Conservation (phyloP, 2,113 vertebrate species). For the Syrrhaptes paradoxus region DNA sequence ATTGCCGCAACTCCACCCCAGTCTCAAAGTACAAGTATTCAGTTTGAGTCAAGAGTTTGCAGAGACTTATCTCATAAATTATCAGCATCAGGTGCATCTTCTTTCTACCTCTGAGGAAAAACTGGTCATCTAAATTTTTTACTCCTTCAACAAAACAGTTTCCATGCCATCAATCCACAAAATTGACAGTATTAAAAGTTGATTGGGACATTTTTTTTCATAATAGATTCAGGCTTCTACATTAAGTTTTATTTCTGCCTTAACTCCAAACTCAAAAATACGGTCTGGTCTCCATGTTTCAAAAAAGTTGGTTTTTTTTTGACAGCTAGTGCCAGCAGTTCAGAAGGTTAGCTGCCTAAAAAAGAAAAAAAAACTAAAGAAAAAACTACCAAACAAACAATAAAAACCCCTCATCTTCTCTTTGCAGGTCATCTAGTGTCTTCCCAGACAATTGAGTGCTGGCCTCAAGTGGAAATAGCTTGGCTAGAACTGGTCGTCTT, state of each 20-base stretch:
- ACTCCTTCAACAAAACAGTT: not conserved
- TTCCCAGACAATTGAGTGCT: not conserved
- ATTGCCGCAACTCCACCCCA: not conserved
- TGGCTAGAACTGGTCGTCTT: not conserved
- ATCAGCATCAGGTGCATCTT: not conserved
- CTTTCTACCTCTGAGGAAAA: not conserved
- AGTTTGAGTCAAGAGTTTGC: not conserved
- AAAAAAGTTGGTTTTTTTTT: not conserved
- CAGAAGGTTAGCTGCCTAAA: not conserved
- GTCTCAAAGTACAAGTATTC: not conserved
- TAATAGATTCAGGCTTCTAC: not conserved
- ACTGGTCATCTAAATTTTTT: not conserved
- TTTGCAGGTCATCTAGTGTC: not conserved
- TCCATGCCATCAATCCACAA: not conserved
- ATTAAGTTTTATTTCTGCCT: not conserved
- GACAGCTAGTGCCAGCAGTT: not conserved
- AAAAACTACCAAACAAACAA: not conserved
- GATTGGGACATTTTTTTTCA: no score
- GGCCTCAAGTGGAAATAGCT: not conserved
- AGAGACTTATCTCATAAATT: not conserved
- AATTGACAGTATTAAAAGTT: not conserved
- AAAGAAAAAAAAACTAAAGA: not conserved
- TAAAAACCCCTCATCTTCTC: not conserved
- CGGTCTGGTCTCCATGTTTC: not conserved
- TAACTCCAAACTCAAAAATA: not conserved